A percentile compares a stretch with the other conserved stretches of the same genome.
These are phyloP conservation scores for Onthophagus taurus DNA, from an alignment of 1,140 invertebrate genomes.

Conservation along the genomic window DNA sequence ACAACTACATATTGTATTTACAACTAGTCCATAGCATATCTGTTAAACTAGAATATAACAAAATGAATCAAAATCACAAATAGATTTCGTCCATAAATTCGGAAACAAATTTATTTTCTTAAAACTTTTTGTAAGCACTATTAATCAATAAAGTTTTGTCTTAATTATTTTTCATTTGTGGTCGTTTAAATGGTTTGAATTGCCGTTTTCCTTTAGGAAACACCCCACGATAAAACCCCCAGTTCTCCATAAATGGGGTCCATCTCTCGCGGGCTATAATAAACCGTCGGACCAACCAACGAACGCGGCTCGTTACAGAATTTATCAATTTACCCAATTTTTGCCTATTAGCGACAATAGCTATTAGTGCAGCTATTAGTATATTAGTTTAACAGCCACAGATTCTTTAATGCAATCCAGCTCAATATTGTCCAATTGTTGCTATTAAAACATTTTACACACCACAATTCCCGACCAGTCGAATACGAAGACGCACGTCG, in stretches of 20 bases:
- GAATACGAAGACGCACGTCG: constrained; percentile 26
- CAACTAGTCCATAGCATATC: no score
- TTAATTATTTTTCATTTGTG: neutral
- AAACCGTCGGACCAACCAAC: no score
- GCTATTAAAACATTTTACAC: constrained; percentile 38
- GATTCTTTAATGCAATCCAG: constrained; percentile 40
- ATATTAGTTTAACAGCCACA: constrained; percentile 38
- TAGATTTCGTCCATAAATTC: no score
- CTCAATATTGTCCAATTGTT: constrained; percentile 40
- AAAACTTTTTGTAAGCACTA: no score
- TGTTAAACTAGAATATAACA: no score
- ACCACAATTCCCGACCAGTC: constrained; percentile 31
- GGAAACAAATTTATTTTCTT: no score
- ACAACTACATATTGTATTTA: no score
- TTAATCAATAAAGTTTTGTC: no score
- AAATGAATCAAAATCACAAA: no score
- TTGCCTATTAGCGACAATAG: constrained; percentile 40
- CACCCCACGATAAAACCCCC: neutral
- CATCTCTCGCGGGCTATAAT: constrained; percentile 32
- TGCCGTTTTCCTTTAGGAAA: neutral
- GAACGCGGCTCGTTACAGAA: constrained; percentile 38
- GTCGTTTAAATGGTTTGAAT: neutral
- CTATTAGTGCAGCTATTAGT: constrained; percentile 39
- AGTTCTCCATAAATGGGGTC: constrained; percentile 22
- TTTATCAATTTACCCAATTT: constrained; percentile 43